Conservation (phyloP, 1,140 invertebrate species). For the Latrodectus geometricus region DNA sequence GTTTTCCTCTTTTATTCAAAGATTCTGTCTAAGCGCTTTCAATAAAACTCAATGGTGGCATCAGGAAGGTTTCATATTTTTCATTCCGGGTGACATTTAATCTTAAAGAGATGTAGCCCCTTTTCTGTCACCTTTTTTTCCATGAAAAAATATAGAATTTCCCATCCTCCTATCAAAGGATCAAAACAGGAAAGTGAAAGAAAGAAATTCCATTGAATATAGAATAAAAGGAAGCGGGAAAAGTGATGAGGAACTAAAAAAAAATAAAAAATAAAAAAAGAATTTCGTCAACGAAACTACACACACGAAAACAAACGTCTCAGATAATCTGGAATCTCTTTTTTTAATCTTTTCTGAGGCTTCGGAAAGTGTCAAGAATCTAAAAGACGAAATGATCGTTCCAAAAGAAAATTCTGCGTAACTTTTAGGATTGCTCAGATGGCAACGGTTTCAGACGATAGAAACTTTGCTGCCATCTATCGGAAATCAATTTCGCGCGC, state of each 20-base stretch:
- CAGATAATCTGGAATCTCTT: conserved; percentile 11
- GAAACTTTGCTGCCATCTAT: conserved; percentile 37
- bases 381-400: neutral
- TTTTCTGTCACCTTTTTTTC: neutral
- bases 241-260: neutral
- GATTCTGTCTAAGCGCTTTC: too few species aligned
- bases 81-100: too few species aligned
- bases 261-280: neutral
- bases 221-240: neutral
- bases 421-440: neutral
- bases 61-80: too few species aligned
- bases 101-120: too few species aligned
- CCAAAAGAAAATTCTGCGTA: neutral
- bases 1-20: too few species aligned
- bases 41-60: too few species aligned
- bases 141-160: neutral
- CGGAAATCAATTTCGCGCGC: conserved; percentile 41
- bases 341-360: neutral
- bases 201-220: neutral
- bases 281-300: neutral
- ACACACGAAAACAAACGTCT: conserved; percentile 1
- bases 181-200: neutral
- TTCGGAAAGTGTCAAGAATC: conserved; percentile 9
- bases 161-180: neutral
- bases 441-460: neutral